Base-by-base conservation (phyloP, 1,140 invertebrate genomes). In the Brachionus calyciflorus region DNA sequence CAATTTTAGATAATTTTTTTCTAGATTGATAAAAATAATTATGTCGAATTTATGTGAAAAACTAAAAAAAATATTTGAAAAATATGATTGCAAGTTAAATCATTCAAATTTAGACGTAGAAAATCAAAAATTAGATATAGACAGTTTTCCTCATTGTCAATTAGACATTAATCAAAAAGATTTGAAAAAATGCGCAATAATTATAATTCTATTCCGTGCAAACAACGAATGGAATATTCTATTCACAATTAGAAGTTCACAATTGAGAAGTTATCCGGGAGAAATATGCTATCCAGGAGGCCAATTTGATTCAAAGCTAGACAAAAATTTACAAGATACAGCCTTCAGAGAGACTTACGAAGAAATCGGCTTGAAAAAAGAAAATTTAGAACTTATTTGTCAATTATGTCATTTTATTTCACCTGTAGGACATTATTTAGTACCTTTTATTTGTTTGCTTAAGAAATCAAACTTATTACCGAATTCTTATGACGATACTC, bases 211-310 rank as follows among this genome's bases (percentile, higher is more conserved):
- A 51, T 73, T 73, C 10, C 30, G 37, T 6, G 21, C 17, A 24
- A 73, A 51, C 40, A 26, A 55, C 14, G 17, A 49, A 41, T 55
- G 24, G 1, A 37, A 73, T 41, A 40, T 73, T 55, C 21, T 73
- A 17, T 73, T 26, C 4, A 73, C 69, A 37, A 73, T 73, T 21
- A 44, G 69, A 2, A 73, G 69, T 41, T 51, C 33, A 17, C 2
- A 51, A 14, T 5, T 73, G 14, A 51, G 46, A 51, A 37, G 17
- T 6, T 73, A 51, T 73, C 69, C 69, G 19, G 46, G 69, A 10
- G 69, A 73, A 55, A 49, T 73, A 40, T 73, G 69, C 26, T 53
- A 41, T 51, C 69, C 69, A 3, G 69, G 69, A 24, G 69, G 69
- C 12, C 37, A 73, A 73, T 49, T 73, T 12, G 69, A 73, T 26